Evolutionary conservation across 2,113 vertebrate genomes (phyloP).

Genomic region (Ranitomeya variabilis): DNA sequence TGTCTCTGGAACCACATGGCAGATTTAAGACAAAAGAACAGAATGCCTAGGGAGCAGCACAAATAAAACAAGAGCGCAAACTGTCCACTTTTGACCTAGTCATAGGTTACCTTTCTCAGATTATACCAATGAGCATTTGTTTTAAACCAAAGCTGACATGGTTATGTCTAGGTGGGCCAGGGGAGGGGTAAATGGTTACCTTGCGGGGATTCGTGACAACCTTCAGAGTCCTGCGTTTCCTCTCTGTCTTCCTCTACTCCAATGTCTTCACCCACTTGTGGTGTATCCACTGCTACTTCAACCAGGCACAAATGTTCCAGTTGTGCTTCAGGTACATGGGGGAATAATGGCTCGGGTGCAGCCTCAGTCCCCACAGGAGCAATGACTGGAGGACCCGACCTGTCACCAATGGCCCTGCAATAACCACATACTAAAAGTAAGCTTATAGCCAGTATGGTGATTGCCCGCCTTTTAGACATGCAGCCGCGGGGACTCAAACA

Average conservation of each 20-base stretch:
- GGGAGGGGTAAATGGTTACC: background rate
- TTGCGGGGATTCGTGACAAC: background rate
- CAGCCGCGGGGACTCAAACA: no score
- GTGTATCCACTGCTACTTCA: slow-evolving; percentile 49
- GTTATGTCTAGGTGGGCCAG: no score
- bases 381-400: slow-evolving; percentile 82
- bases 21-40: no score
- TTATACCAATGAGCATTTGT: no score
- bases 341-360: slow-evolving; percentile 54
- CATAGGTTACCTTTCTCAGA: no score
- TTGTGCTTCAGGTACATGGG: slow-evolving; percentile 31
- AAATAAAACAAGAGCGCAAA: no score
- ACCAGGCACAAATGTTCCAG: slow-evolving; percentile 61
- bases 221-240: background rate
- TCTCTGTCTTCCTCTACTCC: slow-evolving; percentile 12
- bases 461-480: no score
- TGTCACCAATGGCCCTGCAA: slow-evolving; percentile 88
- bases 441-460: background rate
- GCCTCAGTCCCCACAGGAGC: slow-evolving; percentile 63
- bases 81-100: no score
- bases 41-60: no score
- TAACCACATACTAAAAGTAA: background rate
- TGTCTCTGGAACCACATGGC: no score
- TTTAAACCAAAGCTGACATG: background rate
- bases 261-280: background rate